Evolutionary conservation across 2,888 invertebrate genomes (phyloP).

Genomic region (Colostygia pectinataria): DNA sequence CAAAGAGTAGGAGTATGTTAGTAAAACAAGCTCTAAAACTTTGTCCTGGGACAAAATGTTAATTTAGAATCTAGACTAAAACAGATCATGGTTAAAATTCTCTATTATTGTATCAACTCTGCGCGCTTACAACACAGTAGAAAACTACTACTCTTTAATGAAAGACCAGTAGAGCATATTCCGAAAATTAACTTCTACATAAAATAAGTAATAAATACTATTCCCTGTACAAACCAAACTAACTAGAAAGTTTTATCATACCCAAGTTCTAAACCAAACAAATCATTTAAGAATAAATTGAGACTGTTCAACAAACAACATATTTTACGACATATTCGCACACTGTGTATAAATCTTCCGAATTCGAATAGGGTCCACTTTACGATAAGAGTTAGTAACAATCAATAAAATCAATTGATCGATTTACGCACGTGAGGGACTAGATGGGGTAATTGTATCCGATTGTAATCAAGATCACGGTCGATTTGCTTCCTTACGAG

Average conservation of each 20-base stretch:
- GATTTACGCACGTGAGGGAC: constrained; percentile 43
- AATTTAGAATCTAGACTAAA: neutral
- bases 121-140: no score
- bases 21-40: no score
- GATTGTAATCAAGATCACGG: constrained; percentile 66
- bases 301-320: constrained; percentile 6
- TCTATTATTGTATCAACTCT: constrained; percentile 2
- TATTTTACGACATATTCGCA: constrained; percentile 4
- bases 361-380: neutral
- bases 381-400: neutral
- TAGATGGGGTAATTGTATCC: constrained; percentile 50
- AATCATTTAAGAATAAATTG: neutral
- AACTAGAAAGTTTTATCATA: no score
- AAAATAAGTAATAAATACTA: no score
- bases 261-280: no score
- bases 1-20: no score
- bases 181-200: no score
- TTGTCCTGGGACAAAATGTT: no score
- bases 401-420: constrained; percentile 38
- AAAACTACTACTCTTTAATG: no score
- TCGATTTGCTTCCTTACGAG: constrained; percentile 28
- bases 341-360: constrained; percentile 1
- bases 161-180: no score
- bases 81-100: neutral
- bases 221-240: no score